Percentiles rank a stretch among this genome's conserved stretches.
Evolutionary conservation across 2,797 vertebrate genomes (phyloP).

Genomic region (Labroides dimidiatus): DNA sequence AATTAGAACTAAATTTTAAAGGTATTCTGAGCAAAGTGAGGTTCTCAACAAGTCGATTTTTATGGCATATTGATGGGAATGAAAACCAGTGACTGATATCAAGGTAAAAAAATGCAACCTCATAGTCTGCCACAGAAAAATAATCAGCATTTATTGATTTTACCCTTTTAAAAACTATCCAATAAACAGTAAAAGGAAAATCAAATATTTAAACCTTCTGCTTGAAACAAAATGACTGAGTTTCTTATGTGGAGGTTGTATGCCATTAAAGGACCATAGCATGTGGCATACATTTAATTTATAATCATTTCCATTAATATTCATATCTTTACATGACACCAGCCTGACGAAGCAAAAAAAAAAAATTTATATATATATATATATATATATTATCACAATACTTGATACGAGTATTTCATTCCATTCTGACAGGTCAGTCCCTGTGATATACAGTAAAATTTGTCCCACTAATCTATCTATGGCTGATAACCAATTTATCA

Average conservation of each 20-base stretch:
- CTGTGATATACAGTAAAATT: slow-evolving; percentile 24
- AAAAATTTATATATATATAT: too few relatives aligned
- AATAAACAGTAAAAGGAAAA: not conserved
- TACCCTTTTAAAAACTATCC: too few relatives aligned
- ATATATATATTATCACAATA: slow-evolving; percentile 21
- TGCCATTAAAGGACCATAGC: not conserved
- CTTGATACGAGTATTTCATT: slow-evolving; percentile 5
- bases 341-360: slow-evolving; percentile 18
- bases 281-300: too few relatives aligned
- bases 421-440: not conserved
- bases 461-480: not conserved
- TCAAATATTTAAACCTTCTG: too few relatives aligned
- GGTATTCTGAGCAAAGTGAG: too few relatives aligned
- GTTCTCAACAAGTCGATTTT: too few relatives aligned
- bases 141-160: not conserved
- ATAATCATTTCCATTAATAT: not conserved
- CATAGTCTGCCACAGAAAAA: slow-evolving; percentile 3
- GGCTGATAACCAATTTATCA: not conserved
- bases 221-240: too few relatives aligned
- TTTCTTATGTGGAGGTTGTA: slow-evolving; percentile 7
- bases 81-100: not conserved
- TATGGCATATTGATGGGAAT: not conserved
- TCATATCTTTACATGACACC: slow-evolving; percentile 9
- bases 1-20: too few relatives aligned
- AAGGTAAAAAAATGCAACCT: not conserved